These are phyloP conservation scores for Percopsis omiscomaycus DNA, from an alignment of 2,797 vertebrate genomes.

Conservation along the genomic window DNA sequence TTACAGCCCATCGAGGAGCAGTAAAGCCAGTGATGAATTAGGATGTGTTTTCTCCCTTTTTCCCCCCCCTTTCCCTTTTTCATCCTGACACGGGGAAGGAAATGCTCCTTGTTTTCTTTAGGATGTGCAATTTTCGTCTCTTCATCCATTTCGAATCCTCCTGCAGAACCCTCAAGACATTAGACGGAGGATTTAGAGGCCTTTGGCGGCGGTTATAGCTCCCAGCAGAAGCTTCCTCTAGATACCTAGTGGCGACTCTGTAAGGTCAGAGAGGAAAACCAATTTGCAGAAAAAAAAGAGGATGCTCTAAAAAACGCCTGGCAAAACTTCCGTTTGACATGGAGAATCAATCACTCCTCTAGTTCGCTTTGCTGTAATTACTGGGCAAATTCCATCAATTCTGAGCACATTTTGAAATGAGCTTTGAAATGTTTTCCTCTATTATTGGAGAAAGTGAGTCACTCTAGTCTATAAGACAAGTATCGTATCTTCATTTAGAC, in stretches of 20 bases:
- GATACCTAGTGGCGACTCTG: conserved; percentile 75
- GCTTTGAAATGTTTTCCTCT: conserved; percentile 30
- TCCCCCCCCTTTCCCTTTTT: conserved; percentile 60
- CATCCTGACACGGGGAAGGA: conserved; percentile 88
- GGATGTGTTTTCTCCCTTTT: conserved; percentile 85
- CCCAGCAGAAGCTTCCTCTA: conserved; percentile 83
- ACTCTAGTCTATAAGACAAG: conserved; percentile 36
- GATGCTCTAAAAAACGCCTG: conserved; percentile 66
- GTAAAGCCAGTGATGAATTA: conserved; percentile 87
- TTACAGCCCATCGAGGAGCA: conserved; percentile 77
- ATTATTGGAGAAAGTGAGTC: conserved; percentile 53
- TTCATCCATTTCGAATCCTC: conserved; percentile 89
- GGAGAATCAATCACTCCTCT: conserved; percentile 81
- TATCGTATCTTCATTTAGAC: conserved; percentile 28
- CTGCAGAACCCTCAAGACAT: conserved; percentile 84
- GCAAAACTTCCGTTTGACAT: conserved; percentile 75
- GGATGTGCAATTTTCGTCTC: conserved; percentile 95
- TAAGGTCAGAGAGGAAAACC: conserved; percentile 84
- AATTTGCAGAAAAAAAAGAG: conserved; percentile 63
- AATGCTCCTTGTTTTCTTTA: conserved; percentile 92
- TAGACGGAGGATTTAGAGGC: conserved; percentile 85
- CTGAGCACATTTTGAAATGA: conserved; percentile 51
- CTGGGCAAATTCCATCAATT: conserved; percentile 70
- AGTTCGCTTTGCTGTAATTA: conserved; percentile 83
- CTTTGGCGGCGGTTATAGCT: conserved; percentile 83